Evolutionary conservation across 2,888 invertebrate species (phyloP).

Genomic region (Heliconius hortense): DNA sequence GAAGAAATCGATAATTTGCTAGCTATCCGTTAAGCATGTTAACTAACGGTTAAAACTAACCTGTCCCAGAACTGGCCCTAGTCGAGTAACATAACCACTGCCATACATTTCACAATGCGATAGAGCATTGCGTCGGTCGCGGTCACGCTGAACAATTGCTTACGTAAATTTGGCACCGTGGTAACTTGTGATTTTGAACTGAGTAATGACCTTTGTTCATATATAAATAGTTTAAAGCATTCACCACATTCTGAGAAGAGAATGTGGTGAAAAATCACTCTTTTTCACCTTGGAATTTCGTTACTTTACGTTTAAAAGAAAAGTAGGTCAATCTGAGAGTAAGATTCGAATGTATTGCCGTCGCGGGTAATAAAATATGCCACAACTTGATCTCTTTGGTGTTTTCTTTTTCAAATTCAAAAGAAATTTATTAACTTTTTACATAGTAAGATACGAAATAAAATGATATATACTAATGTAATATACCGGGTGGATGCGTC

Average conservation of each 20-base stretch:
- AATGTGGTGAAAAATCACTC: too few relatives aligned
- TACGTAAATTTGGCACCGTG: conserved; percentile 17
- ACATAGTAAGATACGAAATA: too few relatives aligned
- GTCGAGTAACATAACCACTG: not conserved
- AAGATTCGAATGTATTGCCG: too few relatives aligned
- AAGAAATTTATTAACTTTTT: too few relatives aligned
- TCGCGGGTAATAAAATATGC: too few relatives aligned
- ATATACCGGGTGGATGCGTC: not conserved
- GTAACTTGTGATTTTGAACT: not conserved
- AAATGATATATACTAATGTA: not conserved
- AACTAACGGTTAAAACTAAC: conserved; percentile 21
- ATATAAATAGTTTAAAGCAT: not conserved
- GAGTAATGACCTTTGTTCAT: not conserved
- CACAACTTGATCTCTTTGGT: too few relatives aligned
- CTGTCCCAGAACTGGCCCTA: conserved; percentile 22
- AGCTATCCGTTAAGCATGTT: not conserved
- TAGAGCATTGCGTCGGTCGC: conserved; percentile 3
- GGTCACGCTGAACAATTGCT: conserved; percentile 24
- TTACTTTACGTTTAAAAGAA: too few relatives aligned
- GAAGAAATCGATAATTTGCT: not conserved
- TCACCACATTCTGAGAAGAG: too few relatives aligned
- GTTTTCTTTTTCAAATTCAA: too few relatives aligned
- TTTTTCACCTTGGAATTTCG: too few relatives aligned
- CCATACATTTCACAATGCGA: conserved; percentile 21
- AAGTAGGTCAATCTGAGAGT: too few relatives aligned